These are phyloP conservation scores for Zonotrichia leucophrys DNA, from an alignment of 2,113 vertebrate species.

Conservation along the genomic window DNA sequence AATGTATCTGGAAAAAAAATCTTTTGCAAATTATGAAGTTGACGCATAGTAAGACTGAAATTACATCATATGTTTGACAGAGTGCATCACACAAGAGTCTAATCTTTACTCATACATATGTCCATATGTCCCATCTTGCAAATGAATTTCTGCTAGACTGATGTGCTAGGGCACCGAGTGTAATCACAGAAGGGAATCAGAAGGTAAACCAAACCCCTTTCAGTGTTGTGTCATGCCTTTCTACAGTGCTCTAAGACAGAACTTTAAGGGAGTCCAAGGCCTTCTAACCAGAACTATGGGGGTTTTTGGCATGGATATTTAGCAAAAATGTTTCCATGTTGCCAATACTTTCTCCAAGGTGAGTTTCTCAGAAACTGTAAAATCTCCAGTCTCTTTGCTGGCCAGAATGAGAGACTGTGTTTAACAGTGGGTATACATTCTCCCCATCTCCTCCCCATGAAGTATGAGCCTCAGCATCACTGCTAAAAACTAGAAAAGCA, in stretches of 20 bases:
- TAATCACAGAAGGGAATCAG: not conserved
- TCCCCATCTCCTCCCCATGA: no score
- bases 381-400: not conserved
- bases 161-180: not conserved
- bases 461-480: not conserved
- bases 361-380: not conserved
- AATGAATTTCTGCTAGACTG: not conserved
- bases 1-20: not conserved
- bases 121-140: not conserved
- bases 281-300: not conserved
- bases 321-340: not conserved
- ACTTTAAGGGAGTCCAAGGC: not conserved
- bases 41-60: not conserved
- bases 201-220: not conserved
- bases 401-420: not conserved
- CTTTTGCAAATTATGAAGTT: not conserved
- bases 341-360: not conserved
- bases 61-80: not conserved
- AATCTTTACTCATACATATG: not conserved
- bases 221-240: not conserved
- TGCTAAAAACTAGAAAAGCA: not conserved
- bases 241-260: not conserved
- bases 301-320: not conserved
- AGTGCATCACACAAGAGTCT: not conserved
- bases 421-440: not conserved